Conservation (phyloP, 2,113 vertebrate genomes). For the Synchiropus splendidus region DNA sequence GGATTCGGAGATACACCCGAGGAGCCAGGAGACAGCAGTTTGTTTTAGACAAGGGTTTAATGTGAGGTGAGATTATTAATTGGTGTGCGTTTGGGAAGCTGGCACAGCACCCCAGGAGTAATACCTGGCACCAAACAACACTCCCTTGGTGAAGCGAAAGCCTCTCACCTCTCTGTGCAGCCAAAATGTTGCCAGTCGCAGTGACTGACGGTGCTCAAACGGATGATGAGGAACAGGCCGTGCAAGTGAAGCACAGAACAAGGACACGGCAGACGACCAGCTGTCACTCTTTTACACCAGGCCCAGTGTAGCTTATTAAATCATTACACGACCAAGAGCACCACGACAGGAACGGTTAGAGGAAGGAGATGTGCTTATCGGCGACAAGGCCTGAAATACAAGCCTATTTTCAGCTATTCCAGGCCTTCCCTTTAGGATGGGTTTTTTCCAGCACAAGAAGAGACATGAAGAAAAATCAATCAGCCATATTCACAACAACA, state of each 20-base stretch:
- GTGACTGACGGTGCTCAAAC: slow-evolving; percentile 23
- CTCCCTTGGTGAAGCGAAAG: slow-evolving; percentile 28
- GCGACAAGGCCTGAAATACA: slow-evolving; percentile 30
- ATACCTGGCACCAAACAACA: slow-evolving; percentile 36
- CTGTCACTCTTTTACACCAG: neutral
- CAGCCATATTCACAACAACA: slow-evolving; percentile 29
- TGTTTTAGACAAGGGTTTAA: slow-evolving; percentile 55
- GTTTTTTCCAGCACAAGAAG: slow-evolving; percentile 45
- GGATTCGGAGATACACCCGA: slow-evolving; percentile 43
- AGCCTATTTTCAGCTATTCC: slow-evolving; percentile 36
- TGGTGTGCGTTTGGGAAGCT: slow-evolving; percentile 54
- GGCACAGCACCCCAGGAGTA: slow-evolving; percentile 40
- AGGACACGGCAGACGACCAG: slow-evolving; percentile 29
- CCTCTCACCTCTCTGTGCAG: slow-evolving; percentile 19
- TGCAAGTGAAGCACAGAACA: slow-evolving; percentile 23
- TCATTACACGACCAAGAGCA: slow-evolving; percentile 14
- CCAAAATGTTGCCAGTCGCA: slow-evolving; percentile 12
- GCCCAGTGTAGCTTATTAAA: neutral
- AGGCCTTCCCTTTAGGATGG: slow-evolving; percentile 39
- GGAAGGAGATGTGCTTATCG: slow-evolving; percentile 28
- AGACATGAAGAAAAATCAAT: slow-evolving; percentile 35
- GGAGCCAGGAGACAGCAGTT: slow-evolving; percentile 60
- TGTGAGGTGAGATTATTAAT: slow-evolving; percentile 59
- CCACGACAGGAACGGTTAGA: slow-evolving; percentile 45
- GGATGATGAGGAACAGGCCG: slow-evolving; percentile 31